Conservation (phyloP, 2,113 vertebrate genomes). For the Corapipo altera region DNA sequence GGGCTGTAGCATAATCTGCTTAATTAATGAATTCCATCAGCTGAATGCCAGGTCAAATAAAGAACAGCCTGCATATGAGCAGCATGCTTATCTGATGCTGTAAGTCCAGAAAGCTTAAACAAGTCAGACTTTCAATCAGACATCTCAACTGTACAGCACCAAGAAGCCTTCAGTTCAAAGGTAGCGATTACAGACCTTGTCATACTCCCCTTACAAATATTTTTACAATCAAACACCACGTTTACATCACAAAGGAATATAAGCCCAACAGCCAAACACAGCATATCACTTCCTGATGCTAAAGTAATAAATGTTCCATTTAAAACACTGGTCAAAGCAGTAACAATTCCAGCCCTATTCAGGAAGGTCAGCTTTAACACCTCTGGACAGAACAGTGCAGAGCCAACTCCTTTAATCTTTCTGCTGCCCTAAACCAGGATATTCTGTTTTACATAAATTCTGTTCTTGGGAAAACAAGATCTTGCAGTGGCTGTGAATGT, state of each 20-base stretch:
- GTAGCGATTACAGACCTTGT: background rate
- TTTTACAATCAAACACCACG: background rate
- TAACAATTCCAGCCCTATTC: background rate
- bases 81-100: background rate
- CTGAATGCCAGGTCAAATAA: conserved; percentile 37
- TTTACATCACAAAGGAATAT: background rate
- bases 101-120: background rate
- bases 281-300: conserved; percentile 15
- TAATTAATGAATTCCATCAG: conserved; percentile 55
- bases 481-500: background rate
- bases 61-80: background rate
- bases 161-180: background rate
- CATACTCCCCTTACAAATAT: background rate
- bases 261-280: background rate
- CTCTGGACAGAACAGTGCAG: background rate
- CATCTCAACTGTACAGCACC: background rate
- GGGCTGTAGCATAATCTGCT: conserved; percentile 26
- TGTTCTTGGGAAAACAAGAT: background rate
- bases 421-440: background rate
- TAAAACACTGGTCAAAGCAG: background rate
- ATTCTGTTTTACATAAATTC: background rate
- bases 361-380: background rate
- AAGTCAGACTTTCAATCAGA: background rate
- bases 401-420: background rate
- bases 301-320: background rate